A percentile compares a stretch with the other conserved stretches of the same genome.
Conservation (phyloP, 2,797 vertebrate species). For the Mormyrus hasselquistii region DNA sequence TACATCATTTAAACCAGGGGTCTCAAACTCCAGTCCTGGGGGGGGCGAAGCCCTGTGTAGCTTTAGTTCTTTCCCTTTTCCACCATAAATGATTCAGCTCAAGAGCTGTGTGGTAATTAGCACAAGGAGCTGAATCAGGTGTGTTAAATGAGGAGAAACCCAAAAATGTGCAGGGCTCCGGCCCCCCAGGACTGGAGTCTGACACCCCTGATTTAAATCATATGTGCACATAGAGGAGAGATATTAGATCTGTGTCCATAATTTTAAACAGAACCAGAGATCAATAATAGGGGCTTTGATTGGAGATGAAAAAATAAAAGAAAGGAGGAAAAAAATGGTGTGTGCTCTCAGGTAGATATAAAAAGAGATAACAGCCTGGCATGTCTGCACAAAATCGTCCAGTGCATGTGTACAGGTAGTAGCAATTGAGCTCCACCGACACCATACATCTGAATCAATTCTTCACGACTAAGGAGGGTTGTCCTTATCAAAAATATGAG, state of each 20-base stretch:
- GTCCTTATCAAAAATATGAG: neutral
- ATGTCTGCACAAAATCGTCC: neutral
- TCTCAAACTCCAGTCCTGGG: too few species aligned
- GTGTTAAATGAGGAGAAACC: too few species aligned
- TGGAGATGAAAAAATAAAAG: neutral
- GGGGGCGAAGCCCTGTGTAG: too few species aligned
- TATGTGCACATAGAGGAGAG: neutral
- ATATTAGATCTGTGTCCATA: neutral
- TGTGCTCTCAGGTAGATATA: neutral
- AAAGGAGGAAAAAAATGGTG: neutral
- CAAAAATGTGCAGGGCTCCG: too few species aligned
- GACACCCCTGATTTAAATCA: neutral
- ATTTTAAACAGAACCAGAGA: neutral
- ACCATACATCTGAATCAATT: neutral
- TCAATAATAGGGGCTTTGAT: neutral
- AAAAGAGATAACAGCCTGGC: neutral
- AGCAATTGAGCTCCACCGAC: neutral
- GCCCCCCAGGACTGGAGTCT: too few species aligned
- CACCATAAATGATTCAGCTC: too few species aligned
- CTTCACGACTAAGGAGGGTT: neutral
- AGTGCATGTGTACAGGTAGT: neutral
- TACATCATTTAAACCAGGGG: neutral
- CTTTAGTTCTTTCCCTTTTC: too few species aligned
- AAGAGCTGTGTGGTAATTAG: too few species aligned
- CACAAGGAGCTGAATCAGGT: too few species aligned